Conservation (phyloP, 2,797 vertebrate species). For the Chrosomus eos region DNA sequence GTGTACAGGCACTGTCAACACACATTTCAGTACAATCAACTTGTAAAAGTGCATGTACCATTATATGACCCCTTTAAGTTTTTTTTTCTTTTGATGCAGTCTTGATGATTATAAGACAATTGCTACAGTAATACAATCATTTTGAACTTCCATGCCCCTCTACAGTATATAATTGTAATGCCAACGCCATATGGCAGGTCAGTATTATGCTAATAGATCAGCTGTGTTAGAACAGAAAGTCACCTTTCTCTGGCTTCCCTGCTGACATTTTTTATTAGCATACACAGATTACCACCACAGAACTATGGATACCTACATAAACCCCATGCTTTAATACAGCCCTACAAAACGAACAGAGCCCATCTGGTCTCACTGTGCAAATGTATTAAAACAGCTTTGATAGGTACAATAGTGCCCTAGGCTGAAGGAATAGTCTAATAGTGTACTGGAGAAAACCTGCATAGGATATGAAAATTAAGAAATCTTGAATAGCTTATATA, state of each 20-base stretch:
- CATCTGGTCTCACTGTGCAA: slow-evolving; percentile 51
- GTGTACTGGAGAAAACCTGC: neutral
- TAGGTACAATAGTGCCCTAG: slow-evolving; percentile 26
- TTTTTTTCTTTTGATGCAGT: neutral
- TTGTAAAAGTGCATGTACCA: too few relatives aligned
- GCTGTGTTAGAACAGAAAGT: slow-evolving; percentile 62
- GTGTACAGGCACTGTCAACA: too few relatives aligned
- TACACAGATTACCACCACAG: slow-evolving; percentile 51
- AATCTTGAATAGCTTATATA: neutral
- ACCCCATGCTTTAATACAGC: slow-evolving; percentile 40
- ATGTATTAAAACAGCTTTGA: slow-evolving; percentile 43
- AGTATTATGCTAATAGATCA: slow-evolving; percentile 61
- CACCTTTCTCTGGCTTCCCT: slow-evolving; percentile 50
- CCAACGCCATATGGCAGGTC: slow-evolving; percentile 49
- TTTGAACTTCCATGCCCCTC: slow-evolving; percentile 13
- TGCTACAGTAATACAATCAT: neutral
- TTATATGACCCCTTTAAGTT: too few relatives aligned
- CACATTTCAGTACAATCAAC: too few relatives aligned
- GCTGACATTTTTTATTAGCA: slow-evolving; percentile 58
- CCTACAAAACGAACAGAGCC: slow-evolving; percentile 39
- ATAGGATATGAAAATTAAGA: neutral
- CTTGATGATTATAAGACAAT: neutral
- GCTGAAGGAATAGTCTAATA: neutral
- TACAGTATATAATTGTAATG: slow-evolving; percentile 37
- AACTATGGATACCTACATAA: slow-evolving; percentile 21